phyloP scores from a whole-genome alignment of 2,888 invertebrate genomes.

The Oligia fasciuncula region DNA sequence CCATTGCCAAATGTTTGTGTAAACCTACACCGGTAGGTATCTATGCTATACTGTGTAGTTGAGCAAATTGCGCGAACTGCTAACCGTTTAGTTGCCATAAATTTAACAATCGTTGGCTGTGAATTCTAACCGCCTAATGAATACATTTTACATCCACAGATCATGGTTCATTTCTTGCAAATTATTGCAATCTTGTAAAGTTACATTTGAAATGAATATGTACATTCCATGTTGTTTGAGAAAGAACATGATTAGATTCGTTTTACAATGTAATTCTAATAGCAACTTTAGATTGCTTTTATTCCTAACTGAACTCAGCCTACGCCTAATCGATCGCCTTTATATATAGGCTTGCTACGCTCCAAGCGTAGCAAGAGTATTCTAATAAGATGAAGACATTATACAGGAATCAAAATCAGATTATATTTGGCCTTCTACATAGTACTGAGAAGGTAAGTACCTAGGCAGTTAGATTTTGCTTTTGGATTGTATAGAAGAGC shows the following conservation, averaged over 20 bases:
- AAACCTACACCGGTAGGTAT: conserved; percentile 62
- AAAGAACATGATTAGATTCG: conserved; percentile 1
- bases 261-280: conserved; percentile 20
- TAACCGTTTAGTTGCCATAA: conserved; percentile 58
- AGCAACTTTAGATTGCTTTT: conserved; percentile 12
- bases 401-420: conserved; percentile 43
- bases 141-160: conserved; percentile 27
- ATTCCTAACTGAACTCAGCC: conserved; percentile 20
- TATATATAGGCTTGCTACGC: conserved; percentile 21
- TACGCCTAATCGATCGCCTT: conserved; percentile 38
- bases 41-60: conserved; percentile 40
- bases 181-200: conserved; percentile 3
- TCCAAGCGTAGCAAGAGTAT: conserved; percentile 34
- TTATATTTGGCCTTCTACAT: conserved; percentile 32
- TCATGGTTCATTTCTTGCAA: conserved; percentile 8
- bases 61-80: conserved; percentile 50
- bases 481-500: conserved; percentile 18
- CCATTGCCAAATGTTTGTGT: conserved; percentile 68
- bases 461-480: conserved; percentile 10
- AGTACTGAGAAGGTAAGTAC: conserved; percentile 10
- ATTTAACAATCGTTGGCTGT: conserved; percentile 50
- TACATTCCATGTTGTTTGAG: not conserved
- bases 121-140: conserved; percentile 22
- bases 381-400: conserved; percentile 36
- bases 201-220: conserved; percentile 8